phyloP scores from a whole-genome alignment of 2,113 vertebrate species.

The Nesoenas mayeri region DNA sequence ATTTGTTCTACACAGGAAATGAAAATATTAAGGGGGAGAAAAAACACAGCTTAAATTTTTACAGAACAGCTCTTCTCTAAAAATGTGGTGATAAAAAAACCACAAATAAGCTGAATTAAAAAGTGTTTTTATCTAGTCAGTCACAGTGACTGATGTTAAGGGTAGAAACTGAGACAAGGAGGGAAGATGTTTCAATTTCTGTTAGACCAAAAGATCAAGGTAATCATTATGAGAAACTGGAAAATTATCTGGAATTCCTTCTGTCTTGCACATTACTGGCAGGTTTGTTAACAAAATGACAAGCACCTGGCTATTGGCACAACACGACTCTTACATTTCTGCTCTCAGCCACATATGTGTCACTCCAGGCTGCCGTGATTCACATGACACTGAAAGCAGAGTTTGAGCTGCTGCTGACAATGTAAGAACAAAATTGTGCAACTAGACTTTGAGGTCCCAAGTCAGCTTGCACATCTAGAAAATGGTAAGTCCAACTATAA shows the following conservation, averaged over 20 bases:
- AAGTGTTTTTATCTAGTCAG: not conserved
- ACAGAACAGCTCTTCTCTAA: not conserved
- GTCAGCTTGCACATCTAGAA: not conserved
- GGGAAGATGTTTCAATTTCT: not conserved
- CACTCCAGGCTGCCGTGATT: not conserved
- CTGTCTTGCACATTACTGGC: conserved; percentile 17
- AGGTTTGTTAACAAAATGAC: conserved; percentile 49
- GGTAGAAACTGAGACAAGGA: not conserved
- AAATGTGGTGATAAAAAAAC: not conserved
- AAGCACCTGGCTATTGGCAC: not conserved
- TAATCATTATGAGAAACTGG: not conserved
- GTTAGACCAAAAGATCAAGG: conserved; percentile 27
- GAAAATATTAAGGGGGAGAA: not conserved
- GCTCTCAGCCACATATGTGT: conserved; percentile 27
- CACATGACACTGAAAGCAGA: not conserved
- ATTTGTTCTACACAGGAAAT: not conserved
- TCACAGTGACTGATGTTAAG: not conserved
- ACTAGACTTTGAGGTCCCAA: not conserved
- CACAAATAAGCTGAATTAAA: no score
- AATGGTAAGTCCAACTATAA: not conserved
- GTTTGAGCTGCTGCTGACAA: not conserved
- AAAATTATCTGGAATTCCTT: conserved; percentile 29
- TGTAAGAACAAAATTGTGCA: not conserved
- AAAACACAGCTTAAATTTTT: not conserved
- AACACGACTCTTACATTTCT: not conserved